Percentiles rank a stretch among this genome's conserved stretches.
phyloP scores from a whole-genome alignment of 2,888 invertebrate genomes.

The Aspidiotus rigidus region DNA sequence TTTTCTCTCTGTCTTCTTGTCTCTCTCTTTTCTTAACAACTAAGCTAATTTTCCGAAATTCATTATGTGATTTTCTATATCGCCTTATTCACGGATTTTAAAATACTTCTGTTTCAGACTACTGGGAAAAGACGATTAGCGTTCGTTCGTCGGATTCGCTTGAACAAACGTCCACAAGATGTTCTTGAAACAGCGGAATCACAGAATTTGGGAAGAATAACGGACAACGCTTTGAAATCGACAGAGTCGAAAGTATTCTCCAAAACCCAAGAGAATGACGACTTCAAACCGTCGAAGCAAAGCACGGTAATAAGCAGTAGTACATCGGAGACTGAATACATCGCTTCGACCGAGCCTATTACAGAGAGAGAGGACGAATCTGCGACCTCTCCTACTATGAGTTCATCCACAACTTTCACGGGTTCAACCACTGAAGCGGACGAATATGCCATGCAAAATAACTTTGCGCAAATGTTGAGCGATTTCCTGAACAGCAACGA shows the following conservation, averaged over 20 bases:
- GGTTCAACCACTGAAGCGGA: conserved; percentile 22
- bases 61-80: no score
- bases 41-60: no score
- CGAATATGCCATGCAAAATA: conserved; percentile 35
- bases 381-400: not conserved
- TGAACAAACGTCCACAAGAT: conserved; percentile 50
- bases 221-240: conserved; percentile 37
- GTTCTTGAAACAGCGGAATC: conserved; percentile 71
- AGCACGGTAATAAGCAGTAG: not conserved
- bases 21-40: no score
- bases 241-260: conserved; percentile 25
- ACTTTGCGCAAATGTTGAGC: conserved; percentile 35
- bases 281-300: conserved; percentile 7
- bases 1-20: no score
- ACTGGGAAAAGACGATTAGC: conserved; percentile 53
- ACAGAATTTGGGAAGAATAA: conserved; percentile 53
- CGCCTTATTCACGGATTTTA: no score
- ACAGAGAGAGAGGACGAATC: conserved; percentile 6
- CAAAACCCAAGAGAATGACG: conserved; percentile 23
- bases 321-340: conserved; percentile 5
- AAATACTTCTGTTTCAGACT: conserved; percentile 6
- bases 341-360: conserved; percentile 29
- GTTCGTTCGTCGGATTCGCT: conserved; percentile 60
- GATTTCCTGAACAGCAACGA: conserved; percentile 35
- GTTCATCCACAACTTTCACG: not conserved